Evolutionary conservation across 1,140 invertebrate species (phyloP).

Genomic region (Lordiphosa stackelbergi): DNA sequence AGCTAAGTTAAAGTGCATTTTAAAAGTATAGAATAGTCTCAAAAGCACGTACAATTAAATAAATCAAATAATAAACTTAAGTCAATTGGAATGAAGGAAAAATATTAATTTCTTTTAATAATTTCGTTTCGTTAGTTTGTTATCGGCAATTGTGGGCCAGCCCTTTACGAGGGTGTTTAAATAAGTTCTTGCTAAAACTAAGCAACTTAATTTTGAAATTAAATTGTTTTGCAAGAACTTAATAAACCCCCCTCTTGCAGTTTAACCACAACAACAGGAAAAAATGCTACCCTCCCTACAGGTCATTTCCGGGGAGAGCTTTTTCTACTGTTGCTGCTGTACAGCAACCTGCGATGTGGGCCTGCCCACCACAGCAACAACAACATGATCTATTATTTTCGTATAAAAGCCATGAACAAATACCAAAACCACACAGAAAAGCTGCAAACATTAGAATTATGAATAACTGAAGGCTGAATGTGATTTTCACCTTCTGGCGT

Average conservation of each 20-base stretch:
- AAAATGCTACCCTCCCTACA: constrained; percentile 27
- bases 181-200: too few relatives aligned
- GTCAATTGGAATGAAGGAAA: constrained; percentile 25
- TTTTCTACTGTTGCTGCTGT: constrained; percentile 15
- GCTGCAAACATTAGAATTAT: constrained; percentile 74
- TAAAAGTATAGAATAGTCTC: constrained; percentile 23
- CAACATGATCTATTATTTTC: constrained; percentile 50
- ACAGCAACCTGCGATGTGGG: constrained; percentile 22
- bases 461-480: constrained; percentile 75
- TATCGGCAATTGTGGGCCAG: constrained; percentile 10
- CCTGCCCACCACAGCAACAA: constrained; percentile 50
- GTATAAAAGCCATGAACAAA: constrained; percentile 76
- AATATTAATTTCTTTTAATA: constrained; percentile 21
- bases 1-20: constrained; percentile 15
- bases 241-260: too few relatives aligned
- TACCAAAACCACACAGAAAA: constrained; percentile 77
- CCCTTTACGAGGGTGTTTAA: too few relatives aligned
- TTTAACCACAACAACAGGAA: constrained; percentile 10
- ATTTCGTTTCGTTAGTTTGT: constrained; percentile 11
- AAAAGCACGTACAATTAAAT: constrained; percentile 39
- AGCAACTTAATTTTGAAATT: too few relatives aligned
- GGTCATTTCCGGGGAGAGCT: constrained; percentile 33
- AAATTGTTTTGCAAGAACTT: too few relatives aligned
- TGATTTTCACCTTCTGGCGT: constrained; percentile 76
- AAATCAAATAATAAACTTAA: constrained; percentile 46